These are phyloP conservation scores for Allobates femoralis DNA, from an alignment of 2,797 vertebrate species.

Conservation along the genomic window DNA sequence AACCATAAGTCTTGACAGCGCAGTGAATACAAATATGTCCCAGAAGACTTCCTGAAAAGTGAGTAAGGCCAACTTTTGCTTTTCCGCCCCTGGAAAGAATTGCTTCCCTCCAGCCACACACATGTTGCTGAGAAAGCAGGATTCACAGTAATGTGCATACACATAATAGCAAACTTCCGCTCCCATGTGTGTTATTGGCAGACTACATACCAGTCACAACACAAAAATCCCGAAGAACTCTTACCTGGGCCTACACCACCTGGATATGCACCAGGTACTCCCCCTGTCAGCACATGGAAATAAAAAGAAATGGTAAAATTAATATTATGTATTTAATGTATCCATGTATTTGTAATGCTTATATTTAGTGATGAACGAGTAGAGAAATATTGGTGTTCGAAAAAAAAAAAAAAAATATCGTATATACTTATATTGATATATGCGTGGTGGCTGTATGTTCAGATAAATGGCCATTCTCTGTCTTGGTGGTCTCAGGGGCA, in stretches of 20 bases:
- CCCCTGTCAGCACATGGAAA: slow-evolving; percentile 30
- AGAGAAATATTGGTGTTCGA: too few relatives aligned
- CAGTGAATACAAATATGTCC: slow-evolving; percentile 29
- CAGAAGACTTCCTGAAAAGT: slow-evolving; percentile 11
- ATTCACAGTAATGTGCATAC: slow-evolving; percentile 32
- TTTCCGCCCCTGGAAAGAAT: slow-evolving; percentile 36
- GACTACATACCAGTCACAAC: not conserved
- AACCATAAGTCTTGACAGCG: not conserved
- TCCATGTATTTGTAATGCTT: not conserved
- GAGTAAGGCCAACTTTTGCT: slow-evolving; percentile 13
- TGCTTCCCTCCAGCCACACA: slow-evolving; percentile 33
- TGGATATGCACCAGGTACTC: slow-evolving; percentile 53
- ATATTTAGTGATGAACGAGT: not conserved
- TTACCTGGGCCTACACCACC: slow-evolving; percentile 55
- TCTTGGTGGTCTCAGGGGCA: too few relatives aligned
- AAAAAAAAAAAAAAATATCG: too few relatives aligned
- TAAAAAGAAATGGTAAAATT: not conserved
- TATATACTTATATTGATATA: too few relatives aligned
- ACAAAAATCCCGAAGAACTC: slow-evolving; percentile 1
- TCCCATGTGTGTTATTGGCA: not conserved
- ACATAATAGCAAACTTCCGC: not conserved
- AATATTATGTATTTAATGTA: not conserved
- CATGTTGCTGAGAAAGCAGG: slow-evolving; percentile 20
- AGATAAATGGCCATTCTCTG: too few relatives aligned
- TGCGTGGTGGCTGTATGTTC: too few relatives aligned